Base-by-base conservation (phyloP, 1,140 invertebrate genomes). In the Macrobrachium nipponense region DNA sequence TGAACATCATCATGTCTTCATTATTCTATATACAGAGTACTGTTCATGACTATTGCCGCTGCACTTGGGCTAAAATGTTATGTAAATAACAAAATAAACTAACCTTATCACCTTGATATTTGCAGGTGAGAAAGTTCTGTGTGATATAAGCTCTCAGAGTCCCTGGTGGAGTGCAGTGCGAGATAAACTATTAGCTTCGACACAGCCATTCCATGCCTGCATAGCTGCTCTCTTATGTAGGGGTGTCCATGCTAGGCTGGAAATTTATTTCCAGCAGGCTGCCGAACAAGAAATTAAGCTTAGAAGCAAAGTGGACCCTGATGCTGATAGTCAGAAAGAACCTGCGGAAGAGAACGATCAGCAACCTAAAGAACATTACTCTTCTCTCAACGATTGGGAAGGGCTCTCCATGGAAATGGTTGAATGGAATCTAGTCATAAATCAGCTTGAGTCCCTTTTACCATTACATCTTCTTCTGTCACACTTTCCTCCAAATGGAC, bases 321-420 rank as follows among this genome's bases (percentile, higher is more conserved):
- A 27, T 51, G 36, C 75, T 8, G 60, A 60, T 18, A 12, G 7
- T 75, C 5, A 27, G 60, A 60, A 79, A 23, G 27, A 36, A 60
- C 17, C 17, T 6, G 51, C 62, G 14, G 12, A 17, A 61, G 27
- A 61, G 23, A 20, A 61, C 10, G n/a, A 27, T 61, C 4, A 23
- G 11, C 20, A 61, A 61, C 7, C 15, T 7, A 10, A 27, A 17
- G 3, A 61, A 61, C 36, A 62, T 7, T 80, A 62, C 36, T 44
- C 75, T 6, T 87, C 85, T 6, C 73, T 87, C 12, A 87, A 87
- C 66, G 88, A 87, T n/a, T 89, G 88, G 88, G 88, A 89, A 77
- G 86, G 80, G 0, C 79, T 84, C 27, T 87, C 88, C 6, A 84
- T 82, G 82, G 88, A 89, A 61, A 87, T 87, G 80, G 84, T 73